A percentile compares a stretch with the other conserved stretches of the same genome.
These are phyloP conservation scores for Amphiprion percula DNA, from an alignment of 2,113 vertebrate genomes.

Conservation along the genomic window DNA sequence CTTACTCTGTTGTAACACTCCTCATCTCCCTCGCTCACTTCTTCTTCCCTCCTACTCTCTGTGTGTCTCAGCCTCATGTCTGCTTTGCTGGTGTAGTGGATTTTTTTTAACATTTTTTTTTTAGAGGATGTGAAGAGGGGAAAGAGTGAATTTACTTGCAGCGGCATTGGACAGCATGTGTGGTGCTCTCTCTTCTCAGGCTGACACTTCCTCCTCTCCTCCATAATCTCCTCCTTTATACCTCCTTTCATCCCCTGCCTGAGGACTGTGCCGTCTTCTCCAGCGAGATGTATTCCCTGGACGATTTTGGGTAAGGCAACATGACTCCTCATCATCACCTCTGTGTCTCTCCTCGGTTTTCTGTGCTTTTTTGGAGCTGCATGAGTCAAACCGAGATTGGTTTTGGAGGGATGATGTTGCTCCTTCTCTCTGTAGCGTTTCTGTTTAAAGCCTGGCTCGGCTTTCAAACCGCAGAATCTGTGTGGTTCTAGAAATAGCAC, in stretches of 20 bases:
- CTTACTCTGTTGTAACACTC: constrained; percentile 62
- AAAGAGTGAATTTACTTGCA: constrained; percentile 37
- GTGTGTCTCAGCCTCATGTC: constrained; percentile 1
- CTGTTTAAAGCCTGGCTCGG: constrained; percentile 57
- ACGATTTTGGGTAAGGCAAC: constrained; percentile 79
- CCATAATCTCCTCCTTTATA: constrained; percentile 69
- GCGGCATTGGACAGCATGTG: constrained; percentile 57
- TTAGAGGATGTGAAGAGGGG: constrained; percentile 65
- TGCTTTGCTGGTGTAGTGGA: constrained; percentile 51
- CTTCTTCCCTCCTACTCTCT: constrained; percentile 56
- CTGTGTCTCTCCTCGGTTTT: constrained; percentile 4
- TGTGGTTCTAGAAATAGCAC: constrained; percentile 30
- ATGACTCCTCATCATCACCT: constrained; percentile 29
- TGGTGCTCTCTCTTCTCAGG: constrained; percentile 50
- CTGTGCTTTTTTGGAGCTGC: constrained; percentile 8
- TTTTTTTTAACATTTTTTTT: constrained; percentile 22
- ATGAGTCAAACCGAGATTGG: constrained; percentile 14
- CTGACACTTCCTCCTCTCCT: constrained; percentile 68
- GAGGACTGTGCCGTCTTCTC: constrained; percentile 45
- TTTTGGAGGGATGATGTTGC: constrained; percentile 29
- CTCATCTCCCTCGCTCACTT: constrained; percentile 50
- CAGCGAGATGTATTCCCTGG: constrained; percentile 78
- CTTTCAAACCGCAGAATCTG: constrained; percentile 52
- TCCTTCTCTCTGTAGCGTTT: constrained; percentile 38
- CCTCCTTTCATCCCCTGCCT: constrained; percentile 61